Evolutionary conservation across 2,888 invertebrate species (phyloP).

Genomic region (Linhomoeus sp.): DNA sequence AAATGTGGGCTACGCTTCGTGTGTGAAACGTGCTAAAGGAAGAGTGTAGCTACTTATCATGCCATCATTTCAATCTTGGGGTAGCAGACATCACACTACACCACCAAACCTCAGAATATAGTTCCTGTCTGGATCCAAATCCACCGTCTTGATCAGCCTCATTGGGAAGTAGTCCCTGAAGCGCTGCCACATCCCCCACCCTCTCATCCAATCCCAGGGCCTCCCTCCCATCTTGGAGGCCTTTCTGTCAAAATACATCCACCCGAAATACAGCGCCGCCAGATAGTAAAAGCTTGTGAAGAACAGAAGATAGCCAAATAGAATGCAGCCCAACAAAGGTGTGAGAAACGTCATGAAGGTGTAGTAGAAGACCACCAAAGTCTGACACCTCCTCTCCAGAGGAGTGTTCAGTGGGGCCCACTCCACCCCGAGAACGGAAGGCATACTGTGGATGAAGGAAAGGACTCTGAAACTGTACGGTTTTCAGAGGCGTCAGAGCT

Average conservation of each 20-base stretch:
- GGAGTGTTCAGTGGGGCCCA: conserved; percentile 67
- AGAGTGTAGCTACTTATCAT: too few relatives aligned
- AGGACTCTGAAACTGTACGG: too few relatives aligned
- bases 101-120: neutral
- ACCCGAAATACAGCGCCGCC: conserved; percentile 27
- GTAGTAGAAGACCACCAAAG: neutral
- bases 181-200: conserved; percentile 45
- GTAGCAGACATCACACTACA: too few relatives aligned
- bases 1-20: too few relatives aligned
- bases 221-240: conserved; percentile 31
- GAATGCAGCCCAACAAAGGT: neutral
- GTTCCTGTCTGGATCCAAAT: conserved; percentile 34
- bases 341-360: neutral
- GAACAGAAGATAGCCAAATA: conserved; percentile 33
- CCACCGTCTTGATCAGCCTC: conserved; percentile 55
- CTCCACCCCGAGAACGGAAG: conserved; percentile 46
- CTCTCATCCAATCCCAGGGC: neutral
- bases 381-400: conserved; percentile 44
- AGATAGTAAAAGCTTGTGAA: conserved; percentile 25
- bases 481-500: too few relatives aligned
- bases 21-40: too few relatives aligned
- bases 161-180: conserved; percentile 67
- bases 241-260: conserved; percentile 47
- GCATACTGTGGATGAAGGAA: too few relatives aligned
- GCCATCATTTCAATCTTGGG: too few relatives aligned